phyloP scores from a whole-genome alignment of 2,113 vertebrate genomes.

The Atractosteus spatula region DNA sequence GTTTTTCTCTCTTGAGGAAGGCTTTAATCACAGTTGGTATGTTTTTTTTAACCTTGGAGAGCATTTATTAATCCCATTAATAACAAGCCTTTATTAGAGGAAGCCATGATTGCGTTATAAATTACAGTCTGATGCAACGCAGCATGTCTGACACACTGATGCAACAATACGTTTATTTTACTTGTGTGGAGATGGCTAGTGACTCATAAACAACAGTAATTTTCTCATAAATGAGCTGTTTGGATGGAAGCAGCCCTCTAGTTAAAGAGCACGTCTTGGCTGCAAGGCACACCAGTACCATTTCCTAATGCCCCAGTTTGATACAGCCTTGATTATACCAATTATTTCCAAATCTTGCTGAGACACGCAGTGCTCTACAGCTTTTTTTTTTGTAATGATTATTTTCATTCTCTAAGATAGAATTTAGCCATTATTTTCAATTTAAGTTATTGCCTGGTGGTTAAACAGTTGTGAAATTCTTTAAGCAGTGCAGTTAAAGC shows the following conservation, averaged over 20 bases:
- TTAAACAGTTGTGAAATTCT: no score
- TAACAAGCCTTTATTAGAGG: background rate
- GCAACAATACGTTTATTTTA: background rate
- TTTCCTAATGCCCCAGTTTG: no score
- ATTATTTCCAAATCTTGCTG: no score
- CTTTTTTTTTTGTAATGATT: no score
- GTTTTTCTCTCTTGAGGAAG: background rate
- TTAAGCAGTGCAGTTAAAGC: no score
- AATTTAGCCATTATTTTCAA: no score
- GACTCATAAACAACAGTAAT: conserved; percentile 10
- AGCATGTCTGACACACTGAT: background rate
- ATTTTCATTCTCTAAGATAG: no score
- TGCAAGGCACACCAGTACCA: background rate
- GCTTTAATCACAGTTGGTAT: no score
- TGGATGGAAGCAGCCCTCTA: background rate
- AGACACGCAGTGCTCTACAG: no score
- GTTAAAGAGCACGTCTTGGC: background rate
- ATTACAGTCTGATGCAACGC: background rate
- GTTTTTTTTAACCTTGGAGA: no score
- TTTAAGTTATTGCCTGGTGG: no score
- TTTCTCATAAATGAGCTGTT: conserved; percentile 10
- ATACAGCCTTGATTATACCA: no score
- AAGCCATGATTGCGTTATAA: background rate
- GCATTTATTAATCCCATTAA: conserved; percentile 13
- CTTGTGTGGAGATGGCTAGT: background rate